These are phyloP conservation scores for Hirtodrosophila histrioides DNA, from an alignment of 2,888 invertebrate species.

Conservation along the genomic window DNA sequence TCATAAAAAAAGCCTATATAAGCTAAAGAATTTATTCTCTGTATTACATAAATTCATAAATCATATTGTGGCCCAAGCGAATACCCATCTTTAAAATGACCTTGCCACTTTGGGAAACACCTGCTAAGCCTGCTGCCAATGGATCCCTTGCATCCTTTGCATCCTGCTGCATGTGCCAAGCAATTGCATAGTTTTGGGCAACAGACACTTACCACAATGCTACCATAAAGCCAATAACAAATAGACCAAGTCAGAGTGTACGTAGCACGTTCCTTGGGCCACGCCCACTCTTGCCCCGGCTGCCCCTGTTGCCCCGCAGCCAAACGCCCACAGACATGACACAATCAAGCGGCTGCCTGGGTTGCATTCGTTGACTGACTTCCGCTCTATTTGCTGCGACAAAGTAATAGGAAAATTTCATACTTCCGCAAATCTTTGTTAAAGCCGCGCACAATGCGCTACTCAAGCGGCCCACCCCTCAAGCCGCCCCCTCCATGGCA, in stretches of 20 bases:
- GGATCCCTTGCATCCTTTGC: too few species aligned
- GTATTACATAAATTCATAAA: too few species aligned
- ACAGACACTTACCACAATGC: too few species aligned
- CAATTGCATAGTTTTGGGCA: too few species aligned
- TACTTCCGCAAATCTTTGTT: slow-evolving; percentile 77
- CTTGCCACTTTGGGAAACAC: too few species aligned
- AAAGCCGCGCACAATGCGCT: slow-evolving; percentile 48
- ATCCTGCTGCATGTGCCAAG: too few species aligned
- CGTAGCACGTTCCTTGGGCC: slow-evolving; percentile 19
- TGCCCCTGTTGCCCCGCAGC: background rate
- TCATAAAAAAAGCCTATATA: too few species aligned
- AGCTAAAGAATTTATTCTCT: too few species aligned
- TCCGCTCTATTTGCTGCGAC: slow-evolving; percentile 76
- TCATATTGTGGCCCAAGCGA: too few species aligned
- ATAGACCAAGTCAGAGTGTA: slow-evolving; percentile 17
- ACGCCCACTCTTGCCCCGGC: slow-evolving; percentile 18
- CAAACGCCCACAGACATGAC: slow-evolving; percentile 39
- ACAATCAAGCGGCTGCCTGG: slow-evolving; percentile 62
- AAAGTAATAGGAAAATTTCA: slow-evolving; percentile 78
- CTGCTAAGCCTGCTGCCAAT: too few species aligned
- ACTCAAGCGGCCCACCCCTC: slow-evolving; percentile 15
- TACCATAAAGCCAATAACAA: slow-evolving; percentile 12
- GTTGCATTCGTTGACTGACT: slow-evolving; percentile 72
- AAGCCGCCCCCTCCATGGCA: background rate
- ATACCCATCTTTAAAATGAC: too few species aligned